phyloP scores from a whole-genome alignment of 2,888 invertebrate species.

The Sinodicranocentrus sp. region DNA sequence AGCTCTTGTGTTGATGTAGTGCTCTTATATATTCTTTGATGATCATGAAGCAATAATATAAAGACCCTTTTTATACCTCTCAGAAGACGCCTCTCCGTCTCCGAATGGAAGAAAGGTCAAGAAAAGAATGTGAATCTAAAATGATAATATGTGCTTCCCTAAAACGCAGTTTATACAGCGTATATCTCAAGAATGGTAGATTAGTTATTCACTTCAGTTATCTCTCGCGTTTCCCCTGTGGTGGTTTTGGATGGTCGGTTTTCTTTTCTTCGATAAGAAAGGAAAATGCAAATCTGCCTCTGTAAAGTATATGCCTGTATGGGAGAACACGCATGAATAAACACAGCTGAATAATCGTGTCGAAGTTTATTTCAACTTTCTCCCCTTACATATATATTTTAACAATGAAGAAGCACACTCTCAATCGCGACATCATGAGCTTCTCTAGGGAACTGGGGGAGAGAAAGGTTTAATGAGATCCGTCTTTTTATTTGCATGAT shows the following conservation, averaged over 20 bases:
- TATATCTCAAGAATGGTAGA: background rate
- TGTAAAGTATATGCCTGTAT: no score
- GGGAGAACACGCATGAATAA: slow-evolving; percentile 42
- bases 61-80: no score
- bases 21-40: no score
- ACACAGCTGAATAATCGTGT: slow-evolving; percentile 12
- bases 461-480: slow-evolving; percentile 49
- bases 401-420: no score
- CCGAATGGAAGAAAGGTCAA: slow-evolving; percentile 34
- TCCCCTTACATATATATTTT: no score
- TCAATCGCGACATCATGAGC: slow-evolving; percentile 46
- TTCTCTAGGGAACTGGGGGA: background rate
- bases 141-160: no score
- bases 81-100: no score
- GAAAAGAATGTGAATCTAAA: no score
- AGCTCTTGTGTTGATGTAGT: no score
- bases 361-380: background rate
- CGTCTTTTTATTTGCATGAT: slow-evolving; percentile 11
- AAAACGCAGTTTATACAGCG: no score
- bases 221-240: slow-evolving; percentile 25
- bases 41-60: no score
- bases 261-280: background rate
- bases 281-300: slow-evolving; percentile 43
- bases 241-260: slow-evolving; percentile 18
- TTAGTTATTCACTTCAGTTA: no score